These are phyloP conservation scores for Drosophila chauvacae DNA, from an alignment of 1,140 invertebrate genomes.

Conservation along the genomic window DNA sequence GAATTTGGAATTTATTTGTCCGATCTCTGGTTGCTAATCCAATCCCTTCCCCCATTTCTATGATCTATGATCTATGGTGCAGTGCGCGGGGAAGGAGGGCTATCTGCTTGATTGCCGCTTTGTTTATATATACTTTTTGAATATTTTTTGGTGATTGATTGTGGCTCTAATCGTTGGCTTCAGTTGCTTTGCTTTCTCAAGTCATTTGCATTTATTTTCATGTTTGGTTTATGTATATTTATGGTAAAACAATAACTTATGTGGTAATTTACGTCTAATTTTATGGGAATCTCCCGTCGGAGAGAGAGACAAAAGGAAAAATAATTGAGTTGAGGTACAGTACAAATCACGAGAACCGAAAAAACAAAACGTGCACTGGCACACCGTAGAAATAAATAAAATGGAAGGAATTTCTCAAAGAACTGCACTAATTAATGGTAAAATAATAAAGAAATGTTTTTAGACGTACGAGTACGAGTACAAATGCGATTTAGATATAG, in stretches of 20 bases:
- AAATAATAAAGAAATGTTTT: conserved; percentile 53
- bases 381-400: conserved; percentile 49
- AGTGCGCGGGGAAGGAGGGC: conserved; percentile 26
- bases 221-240: conserved; percentile 42
- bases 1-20: conserved; percentile 38
- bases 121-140: not conserved
- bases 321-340: conserved; percentile 37
- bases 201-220: conserved; percentile 54
- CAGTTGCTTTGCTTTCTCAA: conserved; percentile 52
- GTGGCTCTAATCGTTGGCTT: conserved; percentile 52
- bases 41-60: conserved; percentile 19
- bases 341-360: conserved; percentile 37
- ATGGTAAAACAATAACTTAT: conserved; percentile 53
- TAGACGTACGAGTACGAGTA: conserved; percentile 40
- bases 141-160: conserved; percentile 20
- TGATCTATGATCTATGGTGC: conserved; percentile 23
- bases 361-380: conserved; percentile 64
- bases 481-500: conserved; percentile 56
- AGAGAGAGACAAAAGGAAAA: conserved; percentile 13
- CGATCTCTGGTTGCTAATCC: conserved; percentile 11
- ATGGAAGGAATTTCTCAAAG: conserved; percentile 24
- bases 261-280: conserved; percentile 35
- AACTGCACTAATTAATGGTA: conserved; percentile 41
- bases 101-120: conserved; percentile 30
- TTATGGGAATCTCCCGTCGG: conserved; percentile 7